Evolutionary conservation across 1,140 invertebrate genomes (phyloP).

Genomic region (Eriosoma lanigerum): DNA sequence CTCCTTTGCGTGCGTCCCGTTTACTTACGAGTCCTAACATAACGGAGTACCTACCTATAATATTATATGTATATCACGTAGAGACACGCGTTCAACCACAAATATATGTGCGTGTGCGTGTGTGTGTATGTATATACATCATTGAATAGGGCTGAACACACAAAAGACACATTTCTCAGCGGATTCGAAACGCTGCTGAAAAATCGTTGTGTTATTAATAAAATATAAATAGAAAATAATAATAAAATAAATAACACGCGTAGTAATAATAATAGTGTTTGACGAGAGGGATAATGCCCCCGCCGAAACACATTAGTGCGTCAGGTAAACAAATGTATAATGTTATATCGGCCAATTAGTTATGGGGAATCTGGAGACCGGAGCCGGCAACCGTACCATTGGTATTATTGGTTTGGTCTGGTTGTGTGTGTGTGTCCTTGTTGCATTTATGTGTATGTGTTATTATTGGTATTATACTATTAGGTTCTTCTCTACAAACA

Average conservation of each 20-base stretch:
- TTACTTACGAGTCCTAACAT: not conserved
- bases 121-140: not conserved
- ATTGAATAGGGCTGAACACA: not conserved
- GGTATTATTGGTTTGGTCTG: slow-evolving; percentile 22
- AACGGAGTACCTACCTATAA: too few species aligned
- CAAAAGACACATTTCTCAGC: slow-evolving; percentile 44
- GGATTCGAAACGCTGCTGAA: slow-evolving; percentile 38
- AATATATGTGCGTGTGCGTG: not conserved
- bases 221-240: not conserved
- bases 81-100: not conserved
- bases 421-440: slow-evolving; percentile 46
- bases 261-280: not conserved
- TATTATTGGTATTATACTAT: not conserved
- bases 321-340: not conserved
- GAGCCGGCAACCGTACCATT: not conserved
- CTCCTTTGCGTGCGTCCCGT: not conserved
- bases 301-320: slow-evolving; percentile 36
- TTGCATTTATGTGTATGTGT: slow-evolving; percentile 14
- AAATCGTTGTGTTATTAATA: slow-evolving; percentile 37
- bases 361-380: slow-evolving; percentile 37
- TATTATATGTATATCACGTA: too few species aligned
- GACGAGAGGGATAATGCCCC: not conserved
- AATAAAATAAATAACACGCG: slow-evolving; percentile 19
- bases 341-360: slow-evolving; percentile 23
- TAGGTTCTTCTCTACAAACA: slow-evolving; percentile 31